Percentiles rank a stretch among this genome's conserved stretches.
phyloP scores from a whole-genome alignment of 2,113 vertebrate genomes.

The Ochotona princeps region DNA sequence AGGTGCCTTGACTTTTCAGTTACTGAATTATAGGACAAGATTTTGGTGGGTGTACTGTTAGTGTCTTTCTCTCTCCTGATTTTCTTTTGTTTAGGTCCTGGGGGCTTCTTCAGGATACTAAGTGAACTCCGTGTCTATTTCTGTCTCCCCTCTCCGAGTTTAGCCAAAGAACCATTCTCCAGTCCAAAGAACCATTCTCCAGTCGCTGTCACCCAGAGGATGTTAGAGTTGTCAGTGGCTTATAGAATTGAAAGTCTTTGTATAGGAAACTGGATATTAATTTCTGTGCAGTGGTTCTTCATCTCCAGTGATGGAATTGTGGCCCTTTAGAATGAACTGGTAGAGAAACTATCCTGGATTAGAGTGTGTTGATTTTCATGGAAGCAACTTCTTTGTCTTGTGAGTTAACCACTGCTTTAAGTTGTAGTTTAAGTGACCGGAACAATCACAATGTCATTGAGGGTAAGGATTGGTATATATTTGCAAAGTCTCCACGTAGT shows the following conservation, averaged over 20 bases:
- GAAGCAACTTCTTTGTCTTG: slow-evolving; percentile 7
- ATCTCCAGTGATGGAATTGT: neutral
- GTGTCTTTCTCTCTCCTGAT: neutral
- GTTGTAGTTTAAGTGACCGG: neutral
- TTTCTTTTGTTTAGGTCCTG: slow-evolving; percentile 1
- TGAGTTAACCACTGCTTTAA: neutral
- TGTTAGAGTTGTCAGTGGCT: slow-evolving; percentile 23
- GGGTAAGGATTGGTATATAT: neutral
- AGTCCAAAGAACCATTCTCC: neutral
- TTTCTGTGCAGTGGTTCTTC: neutral
- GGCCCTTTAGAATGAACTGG: neutral
- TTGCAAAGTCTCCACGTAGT: neutral
- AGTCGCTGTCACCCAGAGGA: neutral
- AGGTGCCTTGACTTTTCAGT: neutral
- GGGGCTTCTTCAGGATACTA: neutral
- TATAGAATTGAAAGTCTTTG: slow-evolving; percentile 22
- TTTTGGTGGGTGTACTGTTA: neutral
- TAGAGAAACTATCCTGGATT: neutral
- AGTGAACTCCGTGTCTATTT: neutral
- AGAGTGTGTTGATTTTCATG: neutral
- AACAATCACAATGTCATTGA: neutral
- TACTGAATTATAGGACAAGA: neutral
- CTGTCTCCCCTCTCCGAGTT: slow-evolving; percentile 4
- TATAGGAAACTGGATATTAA: neutral
- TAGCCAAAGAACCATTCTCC: neutral